These are phyloP conservation scores for Phalangium opilio DNA, from an alignment of 2,888 invertebrate species.

Conservation along the genomic window DNA sequence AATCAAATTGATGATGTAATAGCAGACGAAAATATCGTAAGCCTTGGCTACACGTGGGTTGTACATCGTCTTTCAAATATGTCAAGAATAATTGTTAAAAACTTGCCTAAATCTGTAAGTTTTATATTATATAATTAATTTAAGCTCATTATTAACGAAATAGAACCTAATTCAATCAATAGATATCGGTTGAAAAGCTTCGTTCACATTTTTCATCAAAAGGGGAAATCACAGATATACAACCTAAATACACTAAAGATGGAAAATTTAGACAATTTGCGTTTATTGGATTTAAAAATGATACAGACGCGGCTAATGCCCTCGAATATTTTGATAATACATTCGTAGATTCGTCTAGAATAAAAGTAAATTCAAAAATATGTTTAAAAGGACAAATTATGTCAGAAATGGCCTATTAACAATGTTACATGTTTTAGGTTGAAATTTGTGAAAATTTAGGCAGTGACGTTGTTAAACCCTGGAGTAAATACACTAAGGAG, in stretches of 20 bases:
- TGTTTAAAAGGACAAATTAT: neutral
- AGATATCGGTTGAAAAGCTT: conserved; percentile 64
- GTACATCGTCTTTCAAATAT: no score
- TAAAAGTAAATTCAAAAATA: conserved; percentile 31
- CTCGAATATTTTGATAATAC: conserved; percentile 63
- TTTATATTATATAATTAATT: no score
- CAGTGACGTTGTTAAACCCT: conserved; percentile 61
- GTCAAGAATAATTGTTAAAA: no score
- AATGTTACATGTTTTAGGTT: conserved; percentile 35
- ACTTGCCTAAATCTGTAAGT: no score
- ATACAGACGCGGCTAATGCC: conserved; percentile 61
- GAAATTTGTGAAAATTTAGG: conserved; percentile 39
- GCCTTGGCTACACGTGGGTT: no score
- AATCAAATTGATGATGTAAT: no score
- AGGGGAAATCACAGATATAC: conserved; percentile 79
- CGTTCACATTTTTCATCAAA: conserved; percentile 57
- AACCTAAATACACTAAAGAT: conserved; percentile 77
- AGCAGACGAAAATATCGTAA: no score
- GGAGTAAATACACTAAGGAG: conserved; percentile 80
- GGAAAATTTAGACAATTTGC: conserved; percentile 86
- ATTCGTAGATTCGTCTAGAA: conserved; percentile 64
- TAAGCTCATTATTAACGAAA: no score
- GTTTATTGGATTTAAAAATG: conserved; percentile 75
- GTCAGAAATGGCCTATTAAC: neutral
- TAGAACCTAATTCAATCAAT: no score